A percentile compares a stretch with the other conserved stretches of the same genome.
Evolutionary conservation across 2,888 invertebrate species (phyloP).

Genomic region (Baccha elongata): DNA sequence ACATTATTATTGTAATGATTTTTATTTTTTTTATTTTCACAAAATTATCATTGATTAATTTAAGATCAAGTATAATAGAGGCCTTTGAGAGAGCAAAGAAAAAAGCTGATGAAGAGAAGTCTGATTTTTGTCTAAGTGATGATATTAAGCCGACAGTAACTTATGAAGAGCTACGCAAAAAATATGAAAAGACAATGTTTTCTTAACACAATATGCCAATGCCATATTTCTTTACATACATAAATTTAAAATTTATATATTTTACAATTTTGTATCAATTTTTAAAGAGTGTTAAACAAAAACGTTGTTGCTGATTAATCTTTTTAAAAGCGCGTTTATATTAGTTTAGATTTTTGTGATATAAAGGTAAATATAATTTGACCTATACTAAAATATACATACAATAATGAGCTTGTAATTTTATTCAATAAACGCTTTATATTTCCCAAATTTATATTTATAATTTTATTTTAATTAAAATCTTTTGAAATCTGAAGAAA

Average conservation of each 20-base stretch:
- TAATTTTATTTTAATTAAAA: not conserved
- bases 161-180: conserved; percentile 77
- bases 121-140: conserved; percentile 57
- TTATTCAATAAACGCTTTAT: not conserved
- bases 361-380: conserved; percentile 14
- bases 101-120: conserved; percentile 79
- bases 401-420: conserved; percentile 2
- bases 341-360: conserved; percentile 37
- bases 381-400: not conserved
- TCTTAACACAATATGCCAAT: not conserved
- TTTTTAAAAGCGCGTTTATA: conserved; percentile 26
- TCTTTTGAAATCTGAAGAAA: too few species aligned
- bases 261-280: not conserved
- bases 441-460: not conserved
- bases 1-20: conserved; percentile 68
- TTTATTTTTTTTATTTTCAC: not conserved
- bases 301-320: conserved; percentile 46
- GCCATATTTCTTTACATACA: conserved; percentile 3
- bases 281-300: not conserved
- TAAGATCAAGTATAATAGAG: conserved; percentile 89
- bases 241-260: not conserved
- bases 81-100: conserved; percentile 88
- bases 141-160: conserved; percentile 75
- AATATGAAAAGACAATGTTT: conserved; percentile 75
- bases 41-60: not conserved